phyloP scores from a whole-genome alignment of 1,140 invertebrate genomes.

The Drosophila fuyamai region DNA sequence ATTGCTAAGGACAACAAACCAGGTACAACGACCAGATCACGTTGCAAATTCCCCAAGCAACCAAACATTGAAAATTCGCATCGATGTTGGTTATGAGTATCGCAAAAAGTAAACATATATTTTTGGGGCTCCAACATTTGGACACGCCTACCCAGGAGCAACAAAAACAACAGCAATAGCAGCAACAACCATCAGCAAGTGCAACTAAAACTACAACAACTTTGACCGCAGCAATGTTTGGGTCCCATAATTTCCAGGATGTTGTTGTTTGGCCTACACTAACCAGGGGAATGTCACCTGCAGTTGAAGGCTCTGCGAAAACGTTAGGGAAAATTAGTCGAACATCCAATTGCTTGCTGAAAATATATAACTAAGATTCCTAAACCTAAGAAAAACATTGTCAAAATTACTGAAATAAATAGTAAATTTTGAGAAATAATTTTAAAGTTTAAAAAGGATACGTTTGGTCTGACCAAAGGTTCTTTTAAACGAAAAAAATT shows the following conservation, averaged over 20 bases:
- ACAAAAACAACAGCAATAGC: conserved; percentile 3
- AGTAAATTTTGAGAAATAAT: no score
- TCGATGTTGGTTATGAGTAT: conserved; percentile 35
- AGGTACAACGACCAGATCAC: conserved; percentile 11
- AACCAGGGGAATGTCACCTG: not conserved
- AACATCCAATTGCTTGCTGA: no score
- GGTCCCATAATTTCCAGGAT: conserved; percentile 44
- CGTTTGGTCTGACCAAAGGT: no score
- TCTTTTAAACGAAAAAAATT: no score
- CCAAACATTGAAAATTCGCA: conserved; percentile 2
- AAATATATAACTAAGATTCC: no score
- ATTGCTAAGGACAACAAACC: conserved; percentile 12
- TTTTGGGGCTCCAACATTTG: conserved; percentile 17
- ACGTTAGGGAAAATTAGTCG: no score
- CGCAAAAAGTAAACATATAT: conserved; percentile 39
- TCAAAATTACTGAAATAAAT: no score
- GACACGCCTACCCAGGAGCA: conserved; percentile 10
- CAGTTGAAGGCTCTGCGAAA: no score
- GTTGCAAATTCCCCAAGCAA: conserved; percentile 4
- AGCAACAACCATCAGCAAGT: not conserved
- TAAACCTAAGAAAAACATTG: no score
- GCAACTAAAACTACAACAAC: conserved; percentile 18
- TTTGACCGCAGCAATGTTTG: conserved; percentile 49
- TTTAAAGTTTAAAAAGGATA: no score
- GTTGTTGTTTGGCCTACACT: conserved; percentile 17